Evolutionary conservation across 2,113 vertebrate genomes (phyloP).

Genomic region (Zingel zingel): DNA sequence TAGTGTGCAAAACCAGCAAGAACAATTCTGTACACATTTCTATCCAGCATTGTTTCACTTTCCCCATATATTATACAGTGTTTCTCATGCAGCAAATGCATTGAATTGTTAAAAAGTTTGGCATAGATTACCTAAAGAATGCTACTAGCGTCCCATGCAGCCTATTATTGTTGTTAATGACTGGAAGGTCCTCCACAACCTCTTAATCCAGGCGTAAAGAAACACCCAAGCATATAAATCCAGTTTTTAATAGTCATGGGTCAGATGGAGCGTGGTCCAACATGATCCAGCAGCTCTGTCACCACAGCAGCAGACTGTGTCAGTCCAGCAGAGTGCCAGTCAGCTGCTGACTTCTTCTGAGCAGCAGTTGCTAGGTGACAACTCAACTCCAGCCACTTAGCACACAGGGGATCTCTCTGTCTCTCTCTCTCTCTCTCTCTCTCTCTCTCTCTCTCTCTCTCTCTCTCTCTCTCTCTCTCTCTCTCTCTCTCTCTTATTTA

Average conservation of each 20-base stretch:
- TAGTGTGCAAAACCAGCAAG: neutral
- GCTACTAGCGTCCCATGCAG: slow-evolving; percentile 53
- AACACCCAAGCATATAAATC: slow-evolving; percentile 36
- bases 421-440: slow-evolving; percentile 15
- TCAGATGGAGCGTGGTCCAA: slow-evolving; percentile 46
- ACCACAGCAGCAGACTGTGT: slow-evolving; percentile 28
- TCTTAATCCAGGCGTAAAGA: slow-evolving; percentile 39
- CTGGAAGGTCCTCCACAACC: slow-evolving; percentile 34
- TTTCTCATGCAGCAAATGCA: slow-evolving; percentile 23
- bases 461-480: slow-evolving; percentile 8
- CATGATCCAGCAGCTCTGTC: slow-evolving; percentile 32
- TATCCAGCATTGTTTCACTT: neutral
- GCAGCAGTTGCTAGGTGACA: slow-evolving; percentile 88
- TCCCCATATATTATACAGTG: neutral
- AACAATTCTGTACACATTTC: neutral
- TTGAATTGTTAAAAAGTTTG: slow-evolving; percentile 33
- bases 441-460: slow-evolving; percentile 24
- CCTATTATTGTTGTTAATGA: slow-evolving; percentile 18
- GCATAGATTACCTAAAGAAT: slow-evolving; percentile 67
- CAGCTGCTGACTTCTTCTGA: slow-evolving; percentile 79
- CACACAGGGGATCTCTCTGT: slow-evolving; percentile 48
- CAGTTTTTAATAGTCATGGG: slow-evolving; percentile 12
- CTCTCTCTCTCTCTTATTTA: slow-evolving; percentile 8
- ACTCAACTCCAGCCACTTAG: slow-evolving; percentile 70
- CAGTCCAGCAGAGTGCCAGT: slow-evolving; percentile 62